phyloP scores from a whole-genome alignment of 2,888 invertebrate species.

The Lydus trimaculatus region DNA sequence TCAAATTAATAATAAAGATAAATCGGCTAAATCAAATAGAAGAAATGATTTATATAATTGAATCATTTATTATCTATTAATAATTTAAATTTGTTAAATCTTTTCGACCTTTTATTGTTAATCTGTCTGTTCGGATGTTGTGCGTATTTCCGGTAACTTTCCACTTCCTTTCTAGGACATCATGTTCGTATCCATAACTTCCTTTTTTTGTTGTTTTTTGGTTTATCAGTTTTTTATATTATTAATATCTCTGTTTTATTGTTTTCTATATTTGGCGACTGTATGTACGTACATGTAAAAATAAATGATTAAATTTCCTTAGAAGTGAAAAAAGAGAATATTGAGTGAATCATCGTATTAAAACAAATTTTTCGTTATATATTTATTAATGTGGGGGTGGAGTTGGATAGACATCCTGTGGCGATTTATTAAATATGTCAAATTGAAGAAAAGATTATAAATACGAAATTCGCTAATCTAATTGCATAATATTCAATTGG shows the following conservation, averaged over 20 bases:
- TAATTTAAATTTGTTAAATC: neutral
- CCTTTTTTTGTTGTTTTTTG: slow-evolving; percentile 1
- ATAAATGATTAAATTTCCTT: neutral
- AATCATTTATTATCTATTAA: neutral
- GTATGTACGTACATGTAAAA: neutral
- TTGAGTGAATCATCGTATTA: neutral
- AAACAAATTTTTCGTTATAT: neutral
- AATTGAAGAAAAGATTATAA: neutral
- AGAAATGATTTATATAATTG: neutral
- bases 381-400: neutral
- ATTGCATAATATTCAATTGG: neutral
- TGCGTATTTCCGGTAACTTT: slow-evolving; percentile 21
- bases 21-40: no score
- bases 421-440: neutral
- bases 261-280: neutral
- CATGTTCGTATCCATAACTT: slow-evolving; percentile 18
- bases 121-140: slow-evolving; percentile 19
- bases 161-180: slow-evolving; percentile 14
- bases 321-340: neutral
- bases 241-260: neutral
- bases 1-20: neutral
- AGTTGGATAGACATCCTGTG: neutral
- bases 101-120: neutral
- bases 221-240: neutral
- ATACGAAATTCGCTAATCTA: neutral